These are phyloP conservation scores for Leptopilina drosophilae DNA, from an alignment of 2,888 invertebrate species.

Conservation along the genomic window DNA sequence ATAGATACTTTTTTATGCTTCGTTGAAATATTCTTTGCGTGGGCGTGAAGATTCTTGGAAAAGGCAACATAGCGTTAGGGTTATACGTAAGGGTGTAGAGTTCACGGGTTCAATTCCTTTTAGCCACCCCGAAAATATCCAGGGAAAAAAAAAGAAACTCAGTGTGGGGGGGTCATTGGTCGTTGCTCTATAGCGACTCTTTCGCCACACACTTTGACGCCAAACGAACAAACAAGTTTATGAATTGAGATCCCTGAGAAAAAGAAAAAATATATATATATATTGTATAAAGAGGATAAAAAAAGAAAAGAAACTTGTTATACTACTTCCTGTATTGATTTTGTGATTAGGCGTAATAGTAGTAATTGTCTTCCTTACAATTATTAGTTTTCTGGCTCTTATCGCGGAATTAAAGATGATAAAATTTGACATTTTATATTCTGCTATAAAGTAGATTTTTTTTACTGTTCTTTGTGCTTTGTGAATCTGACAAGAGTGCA, in stretches of 20 bases:
- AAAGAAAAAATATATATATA: no score
- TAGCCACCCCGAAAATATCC: constrained; percentile 5
- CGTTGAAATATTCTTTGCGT: not conserved
- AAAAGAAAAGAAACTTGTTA: constrained; percentile 4
- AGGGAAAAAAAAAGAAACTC: not conserved
- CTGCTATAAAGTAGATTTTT: no score
- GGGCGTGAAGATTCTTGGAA: constrained; percentile 15
- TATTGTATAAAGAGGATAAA: not conserved
- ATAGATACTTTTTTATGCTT: not conserved
- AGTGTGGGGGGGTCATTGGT: not conserved
- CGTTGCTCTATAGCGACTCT: not conserved
- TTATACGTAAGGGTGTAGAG: not conserved
- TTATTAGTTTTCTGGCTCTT: not conserved
- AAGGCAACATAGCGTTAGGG: constrained; percentile 16
- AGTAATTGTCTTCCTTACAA: no score
- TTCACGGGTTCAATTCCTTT: constrained; percentile 27
- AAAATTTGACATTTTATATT: not conserved
- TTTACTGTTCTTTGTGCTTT: no score
- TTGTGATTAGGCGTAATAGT: constrained; percentile 3
- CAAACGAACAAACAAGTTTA: constrained; percentile 11
- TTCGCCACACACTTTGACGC: not conserved
- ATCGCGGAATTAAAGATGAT: not conserved
- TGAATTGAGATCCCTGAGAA: constrained; percentile 1
- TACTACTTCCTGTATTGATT: constrained; percentile 15
- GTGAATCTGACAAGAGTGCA: no score